Base-by-base conservation (phyloP, 2,797 vertebrate species). In the Anableps anableps region DNA sequence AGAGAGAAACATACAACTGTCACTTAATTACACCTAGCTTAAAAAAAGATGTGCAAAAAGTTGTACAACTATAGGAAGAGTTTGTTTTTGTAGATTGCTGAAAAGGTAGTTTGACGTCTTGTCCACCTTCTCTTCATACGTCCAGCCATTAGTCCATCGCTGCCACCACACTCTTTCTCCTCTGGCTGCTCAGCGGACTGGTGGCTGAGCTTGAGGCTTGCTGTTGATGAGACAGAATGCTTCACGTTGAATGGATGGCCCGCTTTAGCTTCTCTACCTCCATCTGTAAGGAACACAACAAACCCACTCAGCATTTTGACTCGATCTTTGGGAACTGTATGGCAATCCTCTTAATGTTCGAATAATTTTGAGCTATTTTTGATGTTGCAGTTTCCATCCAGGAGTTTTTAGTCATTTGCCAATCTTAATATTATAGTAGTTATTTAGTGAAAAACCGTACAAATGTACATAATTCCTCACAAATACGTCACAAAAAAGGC, bases 181-280 rank as follows among this genome's bases (percentile, higher is more conserved):
- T 75, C 76, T 23, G 78, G 8, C 84, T 86, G 87, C 86, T 86
- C 16, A 43, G 80, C 79, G 68, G 62, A 72, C 75, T 50, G 66
- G 77, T 81, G 55, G 85, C 82, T 83, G 84, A 88, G 76, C 78
- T 72, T 1, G 48, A 83, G 79, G 82, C 88, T 84, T 51, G 80
- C 71, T 66, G 80, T 26, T 77, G 75, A 77, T 74, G 48, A 72
- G 76, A 31, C 53, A 21, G 6, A 0, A 13, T 53, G 48, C 85
- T 92, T 99, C 97, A 99, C 91, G 97, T 96, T 53, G 94, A 95
- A 76, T 96, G 94, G 88, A 97, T 86, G 10, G 90, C 90, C 93
- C 95, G 97, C 95, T 98, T 99, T 93, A 99, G 92, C 87, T 97
- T 98, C 79, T 98, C 97, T 91, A 99, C 95, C 95, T 99, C 98